Evolutionary conservation across 2,888 invertebrate genomes (phyloP).

Genomic region (Dryococelus australis): DNA sequence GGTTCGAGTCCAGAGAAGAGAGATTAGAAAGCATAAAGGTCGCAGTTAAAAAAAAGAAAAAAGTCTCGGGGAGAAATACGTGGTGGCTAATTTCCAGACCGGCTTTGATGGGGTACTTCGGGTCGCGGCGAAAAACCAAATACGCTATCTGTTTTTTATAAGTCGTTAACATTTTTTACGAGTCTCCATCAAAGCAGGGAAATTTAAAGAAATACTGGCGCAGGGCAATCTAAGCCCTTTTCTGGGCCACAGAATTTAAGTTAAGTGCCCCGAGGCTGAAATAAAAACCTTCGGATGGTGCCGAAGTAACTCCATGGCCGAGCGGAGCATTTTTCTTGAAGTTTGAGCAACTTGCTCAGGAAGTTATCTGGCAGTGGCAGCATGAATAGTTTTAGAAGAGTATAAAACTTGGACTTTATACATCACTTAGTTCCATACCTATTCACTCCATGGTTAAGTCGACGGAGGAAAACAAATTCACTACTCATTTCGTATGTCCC

Average conservation of each 20-base stretch:
- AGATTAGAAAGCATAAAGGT: background rate
- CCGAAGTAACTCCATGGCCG: background rate
- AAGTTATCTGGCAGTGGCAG: background rate
- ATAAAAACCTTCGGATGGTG: background rate
- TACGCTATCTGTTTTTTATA: slow-evolving; percentile 6
- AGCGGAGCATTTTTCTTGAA: background rate
- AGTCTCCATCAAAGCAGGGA: background rate
- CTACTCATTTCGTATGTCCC: too few species aligned
- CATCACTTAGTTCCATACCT: too few species aligned
- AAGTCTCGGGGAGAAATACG: background rate
- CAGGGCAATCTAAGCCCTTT: background rate
- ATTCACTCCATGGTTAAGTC: too few species aligned
- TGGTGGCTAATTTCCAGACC: background rate
- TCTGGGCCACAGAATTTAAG: background rate
- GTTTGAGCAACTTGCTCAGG: background rate
- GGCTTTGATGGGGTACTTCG: background rate
- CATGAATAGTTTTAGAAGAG: too few species aligned
- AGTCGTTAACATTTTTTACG: background rate
- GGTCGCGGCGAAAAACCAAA: background rate
- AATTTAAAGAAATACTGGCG: background rate
- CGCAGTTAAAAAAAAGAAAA: background rate
- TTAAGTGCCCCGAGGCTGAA: background rate
- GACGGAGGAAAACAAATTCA: too few species aligned
- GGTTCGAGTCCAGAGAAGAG: background rate
- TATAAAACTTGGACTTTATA: too few species aligned